Evolutionary conservation across 2,113 vertebrate genomes (phyloP), one percentile per base, ranked within the genome.

Genomic region (Lota lota): DNA sequence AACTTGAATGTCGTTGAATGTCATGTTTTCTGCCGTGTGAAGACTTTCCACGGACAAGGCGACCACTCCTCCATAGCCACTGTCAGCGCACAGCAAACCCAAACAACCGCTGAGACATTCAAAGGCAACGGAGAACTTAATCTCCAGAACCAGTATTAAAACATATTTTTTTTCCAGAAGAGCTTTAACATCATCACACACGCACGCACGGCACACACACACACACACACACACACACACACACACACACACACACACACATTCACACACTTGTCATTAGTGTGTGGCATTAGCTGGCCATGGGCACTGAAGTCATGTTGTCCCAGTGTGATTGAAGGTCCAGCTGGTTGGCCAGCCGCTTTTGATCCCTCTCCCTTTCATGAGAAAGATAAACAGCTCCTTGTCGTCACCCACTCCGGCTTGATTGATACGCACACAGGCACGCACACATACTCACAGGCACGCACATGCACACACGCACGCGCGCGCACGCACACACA

Each of bases 341-440:
- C 89, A 90, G 89, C 88, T 90, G 90, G 81, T 80, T 79, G 75
- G 65, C 71, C 70, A 79, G 12, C 20, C 73, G 76, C 87, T 88
- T 92, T 89, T 91, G 80, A 92, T 88, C 88, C 79, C 70, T 79
- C 68, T 85, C 83, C 74, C 84, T 89, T 92, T 91, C 86, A 91
- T 84, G 87, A 85, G 85, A 84, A 90, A 90, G 81, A 89, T 85
- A 88, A 90, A 90, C 88, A 90, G 80, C 79, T 80, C 80, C 73
- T 82, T 82, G 78, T 87, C 75, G 56, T 84, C 81, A 83, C 82
- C 72, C 75, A 85, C 84, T 74, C 81, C 76, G 60, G 50, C 76
- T 71, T 84, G 76, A 87, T 83, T 83, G 80, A 81, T 86, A 76
- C 78, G 61, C 74, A 69, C 79, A 67, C 69, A 59, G 73, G 12